Conservation (phyloP, 2,113 vertebrate species). For the Stomatorhinus ivindoensis region DNA sequence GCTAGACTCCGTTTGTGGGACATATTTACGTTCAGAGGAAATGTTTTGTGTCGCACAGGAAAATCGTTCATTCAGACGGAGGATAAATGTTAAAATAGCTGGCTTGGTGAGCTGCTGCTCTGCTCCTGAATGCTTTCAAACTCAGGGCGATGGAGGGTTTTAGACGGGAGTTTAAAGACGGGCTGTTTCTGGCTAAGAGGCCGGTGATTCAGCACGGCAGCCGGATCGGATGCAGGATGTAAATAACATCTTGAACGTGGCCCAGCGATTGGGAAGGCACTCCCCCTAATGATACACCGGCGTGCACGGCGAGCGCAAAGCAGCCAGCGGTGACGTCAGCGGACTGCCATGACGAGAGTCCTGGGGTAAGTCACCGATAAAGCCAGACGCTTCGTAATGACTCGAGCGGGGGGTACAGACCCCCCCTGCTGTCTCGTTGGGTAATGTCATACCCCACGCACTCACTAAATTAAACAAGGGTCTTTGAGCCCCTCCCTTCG, state of each 20-base stretch:
- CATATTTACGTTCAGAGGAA: background rate
- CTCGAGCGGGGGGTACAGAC: background rate
- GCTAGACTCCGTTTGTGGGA: background rate
- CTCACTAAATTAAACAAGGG: background rate
- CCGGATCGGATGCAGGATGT: background rate
- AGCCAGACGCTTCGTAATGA: background rate
- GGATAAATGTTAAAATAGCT: background rate
- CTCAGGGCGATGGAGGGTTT: background rate
- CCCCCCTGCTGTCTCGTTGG: background rate
- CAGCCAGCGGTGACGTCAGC: background rate
- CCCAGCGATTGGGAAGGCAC: background rate
- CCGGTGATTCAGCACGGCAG: background rate
- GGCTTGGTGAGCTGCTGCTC: background rate
- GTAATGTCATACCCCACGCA: background rate
- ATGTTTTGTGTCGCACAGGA: background rate
- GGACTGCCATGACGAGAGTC: background rate
- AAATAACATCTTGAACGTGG: background rate
- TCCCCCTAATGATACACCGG: background rate
- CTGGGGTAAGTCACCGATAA: background rate
- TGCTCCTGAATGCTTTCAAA: background rate
- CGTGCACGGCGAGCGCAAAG: background rate
- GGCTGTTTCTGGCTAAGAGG: background rate
- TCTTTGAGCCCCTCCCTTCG: background rate
- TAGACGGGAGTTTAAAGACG: background rate
- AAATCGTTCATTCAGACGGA: background rate